A percentile compares a stretch with the other conserved stretches of the same genome.
These are phyloP conservation scores for Andrena trimmerana DNA, from an alignment of 2,888 invertebrate genomes.

Conservation along the genomic window DNA sequence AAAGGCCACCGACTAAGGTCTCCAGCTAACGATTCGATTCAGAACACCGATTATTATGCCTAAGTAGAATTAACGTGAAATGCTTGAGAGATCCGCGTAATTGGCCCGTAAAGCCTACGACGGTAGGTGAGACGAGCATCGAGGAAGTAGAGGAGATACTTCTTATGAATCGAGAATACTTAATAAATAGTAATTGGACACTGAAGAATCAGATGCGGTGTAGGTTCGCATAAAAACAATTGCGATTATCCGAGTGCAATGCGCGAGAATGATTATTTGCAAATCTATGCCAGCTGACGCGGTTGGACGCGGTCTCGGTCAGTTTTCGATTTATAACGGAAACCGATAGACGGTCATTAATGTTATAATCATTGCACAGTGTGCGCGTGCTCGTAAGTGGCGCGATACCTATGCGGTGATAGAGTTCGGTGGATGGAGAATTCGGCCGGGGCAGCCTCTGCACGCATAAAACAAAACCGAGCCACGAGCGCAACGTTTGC, in stretches of 20 bases:
- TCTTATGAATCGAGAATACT: neutral
- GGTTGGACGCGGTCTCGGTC: neutral
- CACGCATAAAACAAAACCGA: neutral
- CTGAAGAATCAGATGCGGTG: neutral
- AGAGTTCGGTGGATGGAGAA: neutral
- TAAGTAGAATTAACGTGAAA: no score
- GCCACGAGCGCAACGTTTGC: constrained; percentile 48
- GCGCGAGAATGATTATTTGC: constrained; percentile 45
- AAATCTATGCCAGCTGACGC: constrained; percentile 24
- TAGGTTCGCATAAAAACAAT: constrained; percentile 40
- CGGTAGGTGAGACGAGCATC: neutral
- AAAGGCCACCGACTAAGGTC: neutral
- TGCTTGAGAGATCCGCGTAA: neutral
- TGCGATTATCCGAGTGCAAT: constrained; percentile 33
- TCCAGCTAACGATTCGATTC: neutral
- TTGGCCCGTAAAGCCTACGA: neutral
- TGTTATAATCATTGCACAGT: neutral
- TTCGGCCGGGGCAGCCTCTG: neutral
- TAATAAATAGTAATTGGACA: neutral
- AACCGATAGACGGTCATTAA: constrained; percentile 20
- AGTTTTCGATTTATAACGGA: constrained; percentile 2
- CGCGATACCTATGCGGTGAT: neutral
- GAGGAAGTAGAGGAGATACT: neutral
- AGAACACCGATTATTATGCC: no score
- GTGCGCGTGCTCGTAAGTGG: constrained; percentile 5